Conservation (phyloP, 1,140 invertebrate genomes). For the Octopus bimaculoides region DNA sequence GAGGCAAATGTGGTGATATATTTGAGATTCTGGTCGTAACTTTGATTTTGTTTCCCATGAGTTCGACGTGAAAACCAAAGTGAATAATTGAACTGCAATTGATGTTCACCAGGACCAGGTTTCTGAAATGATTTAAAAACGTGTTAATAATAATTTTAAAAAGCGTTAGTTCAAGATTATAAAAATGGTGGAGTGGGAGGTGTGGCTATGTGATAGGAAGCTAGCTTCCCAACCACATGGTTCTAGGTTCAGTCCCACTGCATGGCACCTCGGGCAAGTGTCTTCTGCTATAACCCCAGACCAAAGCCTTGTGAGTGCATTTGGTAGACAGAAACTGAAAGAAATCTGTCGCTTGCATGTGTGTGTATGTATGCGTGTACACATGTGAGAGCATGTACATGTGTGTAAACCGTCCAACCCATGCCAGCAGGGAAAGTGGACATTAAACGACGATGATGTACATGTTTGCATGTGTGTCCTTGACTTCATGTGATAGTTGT, state of each 20-base stretch:
- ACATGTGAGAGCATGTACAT: no score
- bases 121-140: slow-evolving; percentile 32
- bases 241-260: background rate
- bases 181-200: background rate
- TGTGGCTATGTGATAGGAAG: background rate
- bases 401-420: no score
- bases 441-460: no score
- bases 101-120: slow-evolving; percentile 71
- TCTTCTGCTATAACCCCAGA: background rate
- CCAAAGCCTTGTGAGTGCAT: background rate
- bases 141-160: background rate
- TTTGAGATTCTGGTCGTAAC: slow-evolving; percentile 74
- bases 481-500: no score
- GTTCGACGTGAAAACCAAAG: slow-evolving; percentile 83
- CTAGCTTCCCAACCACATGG: background rate
- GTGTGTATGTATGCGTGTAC: no score
- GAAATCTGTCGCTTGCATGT: no score
- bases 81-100: slow-evolving; percentile 84
- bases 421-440: no score
- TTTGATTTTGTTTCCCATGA: slow-evolving; percentile 65
- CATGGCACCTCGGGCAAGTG: background rate
- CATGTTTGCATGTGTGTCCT: no score
- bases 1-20: slow-evolving; percentile 69
- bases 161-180: background rate
- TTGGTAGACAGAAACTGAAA: no score